Evolutionary conservation across 1,140 invertebrate species (phyloP).

Genomic region (Papilio xuthus): DNA sequence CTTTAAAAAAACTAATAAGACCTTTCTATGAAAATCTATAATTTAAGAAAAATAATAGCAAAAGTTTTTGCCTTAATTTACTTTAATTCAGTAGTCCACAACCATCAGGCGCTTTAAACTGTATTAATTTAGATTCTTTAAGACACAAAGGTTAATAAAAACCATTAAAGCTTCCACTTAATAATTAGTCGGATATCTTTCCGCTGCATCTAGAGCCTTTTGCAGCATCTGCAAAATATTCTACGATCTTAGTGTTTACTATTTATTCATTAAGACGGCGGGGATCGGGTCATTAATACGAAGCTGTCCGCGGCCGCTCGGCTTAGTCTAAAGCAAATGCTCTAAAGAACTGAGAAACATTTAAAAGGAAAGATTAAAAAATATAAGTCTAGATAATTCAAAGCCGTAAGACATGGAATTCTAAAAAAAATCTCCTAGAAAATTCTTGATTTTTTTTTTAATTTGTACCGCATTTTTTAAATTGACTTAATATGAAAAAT

Average conservation of each 20-base stretch:
- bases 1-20: too few species aligned
- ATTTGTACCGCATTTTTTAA: too few species aligned
- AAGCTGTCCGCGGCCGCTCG: slow-evolving; percentile 13
- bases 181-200: neutral
- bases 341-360: neutral
- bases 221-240: neutral
- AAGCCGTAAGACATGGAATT: neutral
- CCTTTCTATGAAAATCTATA: too few species aligned
- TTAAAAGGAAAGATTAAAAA: neutral
- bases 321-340: slow-evolving; percentile 10
- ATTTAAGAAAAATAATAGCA: too few species aligned
- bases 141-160: neutral
- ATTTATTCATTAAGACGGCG: slow-evolving; percentile 30
- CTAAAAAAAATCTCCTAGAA: too few species aligned
- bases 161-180: neutral
- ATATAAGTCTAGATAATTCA: neutral
- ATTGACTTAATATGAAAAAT: too few species aligned
- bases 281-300: slow-evolving; percentile 25
- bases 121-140: neutral
- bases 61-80: too few species aligned
- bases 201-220: neutral
- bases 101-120: too few species aligned
- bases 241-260: slow-evolving; percentile 26
- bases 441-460: too few species aligned
- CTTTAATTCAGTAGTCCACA: too few species aligned